Evolutionary conservation across 2,113 vertebrate species (phyloP), one percentile per base, ranked within the genome.

Genomic region (Strix aluco): DNA sequence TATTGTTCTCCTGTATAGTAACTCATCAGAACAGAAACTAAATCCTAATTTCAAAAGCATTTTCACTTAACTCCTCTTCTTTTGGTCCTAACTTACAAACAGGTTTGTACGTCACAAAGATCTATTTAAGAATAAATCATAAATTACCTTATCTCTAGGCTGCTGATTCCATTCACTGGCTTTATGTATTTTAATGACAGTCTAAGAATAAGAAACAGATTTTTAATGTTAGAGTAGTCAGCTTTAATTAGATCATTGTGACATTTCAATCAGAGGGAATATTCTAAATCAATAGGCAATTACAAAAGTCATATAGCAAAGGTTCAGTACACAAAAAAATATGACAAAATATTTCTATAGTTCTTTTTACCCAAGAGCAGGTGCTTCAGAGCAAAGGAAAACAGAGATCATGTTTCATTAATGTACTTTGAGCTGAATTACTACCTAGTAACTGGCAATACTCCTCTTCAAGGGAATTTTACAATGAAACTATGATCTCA

Each of bases 61-160:
- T 81, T 75, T 71, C 16, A 84, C 44, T 66, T 75, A 52, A 86
- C 21, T 85, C 20, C 25, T 72, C 21, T 18, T 42, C 85, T 27
- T 38, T 40, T 90, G 7, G 26, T 63, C 20, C 30, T 81, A 52
- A 46, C 82, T 94, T 86, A 90, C 49, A 90, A 84, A 51, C 21
- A 86, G 10, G 8, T 88, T 80, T 62, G 44, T 58, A 91, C 22
- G 55, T 15, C 38, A 81, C 40, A 54, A 62, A 85, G 34, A 63
- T 83, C 54, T 51, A 71, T 59, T 69, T 72, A 82, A 92, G 40
- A 89, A 91, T 66, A 96, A 96, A 95, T 85, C 20, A 49, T 46
- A 91, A 88, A 23, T 88, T 97, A 98, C 97, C 97, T 97, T 95
- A 98, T 96, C 94, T 98, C 96, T 70, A 98, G 92, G 74, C 59